Percentiles rank a stretch among this genome's conserved stretches.
Conservation (phyloP, 2,888 invertebrate genomes). For the Sipha maydis region DNA sequence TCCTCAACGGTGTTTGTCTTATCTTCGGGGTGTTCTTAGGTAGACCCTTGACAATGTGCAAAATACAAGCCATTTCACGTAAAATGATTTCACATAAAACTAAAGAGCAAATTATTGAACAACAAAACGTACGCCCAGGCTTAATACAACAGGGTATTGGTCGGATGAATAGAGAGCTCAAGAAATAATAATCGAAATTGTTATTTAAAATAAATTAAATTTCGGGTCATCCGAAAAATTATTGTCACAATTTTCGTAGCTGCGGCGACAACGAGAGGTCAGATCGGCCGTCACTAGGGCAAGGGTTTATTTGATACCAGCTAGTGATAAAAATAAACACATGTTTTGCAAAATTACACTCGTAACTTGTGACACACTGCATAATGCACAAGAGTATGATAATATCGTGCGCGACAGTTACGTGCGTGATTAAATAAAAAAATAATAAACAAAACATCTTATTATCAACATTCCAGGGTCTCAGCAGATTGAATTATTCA, state of each 20-base stretch:
- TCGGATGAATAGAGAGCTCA: not conserved
- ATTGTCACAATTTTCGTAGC: not conserved
- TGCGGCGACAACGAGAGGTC: constrained; percentile 18
- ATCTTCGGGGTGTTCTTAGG: constrained; percentile 25
- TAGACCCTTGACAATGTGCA: constrained; percentile 34
- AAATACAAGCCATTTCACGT: constrained; percentile 48
- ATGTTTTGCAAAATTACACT: constrained; percentile 12
- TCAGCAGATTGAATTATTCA: too few relatives aligned
- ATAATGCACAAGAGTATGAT: too few relatives aligned
- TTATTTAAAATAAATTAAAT: not conserved
- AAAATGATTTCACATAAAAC: not conserved
- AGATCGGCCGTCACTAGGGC: constrained; percentile 27
- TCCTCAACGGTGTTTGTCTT: not conserved
- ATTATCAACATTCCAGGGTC: too few relatives aligned
- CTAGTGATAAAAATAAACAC: constrained; percentile 27
- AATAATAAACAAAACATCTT: too few relatives aligned
- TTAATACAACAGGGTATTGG: not conserved
- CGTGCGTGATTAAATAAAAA: too few relatives aligned
- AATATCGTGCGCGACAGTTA: too few relatives aligned
- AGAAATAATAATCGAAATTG: not conserved
- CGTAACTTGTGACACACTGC: too few relatives aligned
- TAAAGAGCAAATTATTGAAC: not conserved
- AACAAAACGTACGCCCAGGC: not conserved
- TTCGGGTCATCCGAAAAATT: constrained; percentile 7
- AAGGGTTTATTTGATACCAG: constrained; percentile 11